Percentiles rank a stretch among this genome's conserved stretches.
Conservation (phyloP, 2,888 invertebrate species). For the Xanthia icteritia region DNA sequence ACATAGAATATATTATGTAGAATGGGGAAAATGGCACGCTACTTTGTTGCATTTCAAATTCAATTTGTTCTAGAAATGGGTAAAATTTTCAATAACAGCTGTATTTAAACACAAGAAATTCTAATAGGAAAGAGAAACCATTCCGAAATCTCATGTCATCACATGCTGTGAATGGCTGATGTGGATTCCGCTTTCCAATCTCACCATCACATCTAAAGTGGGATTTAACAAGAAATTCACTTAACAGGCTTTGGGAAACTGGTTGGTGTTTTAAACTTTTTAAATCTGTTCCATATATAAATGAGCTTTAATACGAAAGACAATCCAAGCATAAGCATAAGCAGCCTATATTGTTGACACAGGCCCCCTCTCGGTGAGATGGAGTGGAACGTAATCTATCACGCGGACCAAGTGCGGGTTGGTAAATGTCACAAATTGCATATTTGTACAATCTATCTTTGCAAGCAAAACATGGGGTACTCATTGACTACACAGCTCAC, state of each 20-base stretch:
- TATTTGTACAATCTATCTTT: too few species aligned
- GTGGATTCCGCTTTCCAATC: background rate
- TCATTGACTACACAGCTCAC: too few species aligned
- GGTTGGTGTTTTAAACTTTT: background rate
- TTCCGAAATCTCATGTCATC: background rate
- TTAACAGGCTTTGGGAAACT: background rate
- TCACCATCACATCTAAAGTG: background rate
- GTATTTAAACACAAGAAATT: background rate
- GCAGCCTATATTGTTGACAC: too few species aligned
- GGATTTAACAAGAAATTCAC: background rate
- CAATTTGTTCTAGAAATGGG: background rate
- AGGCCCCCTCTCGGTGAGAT: too few species aligned
- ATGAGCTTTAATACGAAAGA: background rate
- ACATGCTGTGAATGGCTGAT: background rate
- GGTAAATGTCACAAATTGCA: too few species aligned
- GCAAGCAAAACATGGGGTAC: too few species aligned
- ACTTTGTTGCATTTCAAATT: background rate
- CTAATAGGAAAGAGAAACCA: background rate
- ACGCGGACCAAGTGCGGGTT: too few species aligned
- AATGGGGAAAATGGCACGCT: too few species aligned
- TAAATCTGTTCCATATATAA: background rate
- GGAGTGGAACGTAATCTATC: too few species aligned
- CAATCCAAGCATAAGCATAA: too few species aligned
- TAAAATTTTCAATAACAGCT: background rate
- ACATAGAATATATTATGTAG: background rate